Conservation (phyloP, 2,113 vertebrate genomes). For the Rattus norvegicus region DNA sequence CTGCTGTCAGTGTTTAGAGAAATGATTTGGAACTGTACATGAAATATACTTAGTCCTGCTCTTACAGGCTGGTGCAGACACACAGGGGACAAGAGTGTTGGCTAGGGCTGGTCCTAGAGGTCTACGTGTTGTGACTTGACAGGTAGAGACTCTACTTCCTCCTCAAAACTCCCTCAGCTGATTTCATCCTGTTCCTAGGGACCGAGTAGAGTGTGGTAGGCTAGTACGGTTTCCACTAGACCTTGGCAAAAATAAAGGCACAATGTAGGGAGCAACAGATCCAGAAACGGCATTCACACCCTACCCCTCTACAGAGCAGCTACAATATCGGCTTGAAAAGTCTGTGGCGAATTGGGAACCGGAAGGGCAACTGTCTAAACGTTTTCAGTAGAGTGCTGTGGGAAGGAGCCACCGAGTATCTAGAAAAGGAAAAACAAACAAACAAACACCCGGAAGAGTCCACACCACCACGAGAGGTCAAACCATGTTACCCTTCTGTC, state of each 20-base stretch:
- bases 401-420: neutral
- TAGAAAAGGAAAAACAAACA: neutral
- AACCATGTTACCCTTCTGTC: neutral
- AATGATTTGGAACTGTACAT: conserved; percentile 14
- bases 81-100: neutral
- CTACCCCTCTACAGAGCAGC: neutral
- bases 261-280: neutral
- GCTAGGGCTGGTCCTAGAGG: neutral
- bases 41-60: neutral
- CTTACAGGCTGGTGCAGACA: neutral
- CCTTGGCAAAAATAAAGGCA: conserved; percentile 25
- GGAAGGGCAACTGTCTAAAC: neutral
- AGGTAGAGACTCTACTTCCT: neutral
- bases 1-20: conserved; percentile 32
- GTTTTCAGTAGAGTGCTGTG: neutral
- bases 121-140: neutral
- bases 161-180: neutral
- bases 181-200: neutral
- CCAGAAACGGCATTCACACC: neutral
- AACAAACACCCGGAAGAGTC: neutral
- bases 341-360: neutral
- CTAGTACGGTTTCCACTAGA: conserved; percentile 10
- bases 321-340: neutral
- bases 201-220: neutral
- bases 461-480: neutral